Base-by-base conservation (phyloP, 2,797 vertebrate genomes). In the Phrynocephalus forsythii region DNA sequence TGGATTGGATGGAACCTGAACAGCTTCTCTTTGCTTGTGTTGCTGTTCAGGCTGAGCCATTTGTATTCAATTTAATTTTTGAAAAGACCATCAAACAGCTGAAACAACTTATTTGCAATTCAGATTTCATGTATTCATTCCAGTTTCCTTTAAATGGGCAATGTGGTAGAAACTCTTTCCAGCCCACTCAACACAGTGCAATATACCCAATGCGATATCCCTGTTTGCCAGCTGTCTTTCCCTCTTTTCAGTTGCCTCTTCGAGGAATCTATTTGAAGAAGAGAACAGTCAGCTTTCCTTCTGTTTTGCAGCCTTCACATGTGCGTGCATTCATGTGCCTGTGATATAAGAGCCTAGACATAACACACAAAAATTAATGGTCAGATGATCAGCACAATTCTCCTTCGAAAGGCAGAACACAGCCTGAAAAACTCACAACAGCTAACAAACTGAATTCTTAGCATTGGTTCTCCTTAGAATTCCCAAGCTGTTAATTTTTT, bases 21-120 rank as follows among this genome's bases (percentile, higher is more conserved):
- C 87, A 38, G 1, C 44, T 88, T 92, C 75, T 22, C 18, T 88
- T 90, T 28, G 0, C 84, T 89, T 86, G 1, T 69, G 30, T 3
- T 3, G 0, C 28, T 87, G 28, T 15, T 60, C 1, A 24, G 2
- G 68, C 88, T 86, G 66, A 56, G 24, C 24, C 86, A 82, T 67
- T 33, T 33, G 75, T 24, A 5, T 81, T 10, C 18, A 3, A 13
- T 86, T 92, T 85, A 67, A 48, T 48, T 80, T 78, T 73, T 83
- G 4, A 85, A 30, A 30, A 88, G 79, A 44, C 5, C 84, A 73
- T 52, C 24, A 15, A 75, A 92, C 82, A 75, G 24, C n/a, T 80
- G 20, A 89, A 92, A 60, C 33, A 89, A 1, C 52, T 79, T 30
- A 85, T 86, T 60, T 91, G 63, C 5, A 88, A 92, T 90, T 93